These are phyloP conservation scores for Boloria euphrosyne DNA, from an alignment of 2,888 invertebrate species.

Conservation along the genomic window DNA sequence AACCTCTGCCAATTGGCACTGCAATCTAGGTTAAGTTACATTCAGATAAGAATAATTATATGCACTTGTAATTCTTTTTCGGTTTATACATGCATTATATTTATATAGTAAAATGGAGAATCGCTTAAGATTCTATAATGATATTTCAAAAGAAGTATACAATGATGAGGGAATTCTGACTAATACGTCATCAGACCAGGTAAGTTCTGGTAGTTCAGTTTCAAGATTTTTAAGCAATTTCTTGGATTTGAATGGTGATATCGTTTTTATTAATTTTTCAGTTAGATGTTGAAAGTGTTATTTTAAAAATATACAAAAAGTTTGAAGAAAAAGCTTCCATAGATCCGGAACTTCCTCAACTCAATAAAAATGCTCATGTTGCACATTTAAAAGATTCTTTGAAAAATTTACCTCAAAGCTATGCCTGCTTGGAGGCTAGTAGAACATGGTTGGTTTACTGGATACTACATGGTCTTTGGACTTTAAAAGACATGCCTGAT, in stretches of 20 bases:
- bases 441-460: slow-evolving; percentile 98
- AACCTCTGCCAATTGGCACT: slow-evolving; percentile 29
- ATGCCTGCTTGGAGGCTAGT: slow-evolving; percentile 95
- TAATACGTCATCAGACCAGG: slow-evolving; percentile 71
- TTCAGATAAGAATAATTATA: slow-evolving; percentile 24
- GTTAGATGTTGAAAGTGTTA: slow-evolving; percentile 67
- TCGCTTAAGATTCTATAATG: slow-evolving; percentile 62
- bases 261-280: slow-evolving; percentile 45
- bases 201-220: slow-evolving; percentile 40
- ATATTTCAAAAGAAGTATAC: slow-evolving; percentile 70
- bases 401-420: slow-evolving; percentile 85
- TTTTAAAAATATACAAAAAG: slow-evolving; percentile 64
- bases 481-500: slow-evolving; percentile 81
- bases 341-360: slow-evolving; percentile 81
- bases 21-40: slow-evolving; percentile 15
- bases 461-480: slow-evolving; percentile 94
- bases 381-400: slow-evolving; percentile 86
- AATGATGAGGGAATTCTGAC: slow-evolving; percentile 82
- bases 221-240: slow-evolving; percentile 13
- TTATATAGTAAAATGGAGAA: slow-evolving; percentile 63
- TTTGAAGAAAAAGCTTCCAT: slow-evolving; percentile 72
- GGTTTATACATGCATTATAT: no score
- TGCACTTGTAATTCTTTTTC: no score
- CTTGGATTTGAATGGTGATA: slow-evolving; percentile 9
- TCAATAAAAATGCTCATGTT: slow-evolving; percentile 85